phyloP scores from a whole-genome alignment of 2,797 vertebrate genomes.

The Ctenochaetus hawaiiensis region DNA sequence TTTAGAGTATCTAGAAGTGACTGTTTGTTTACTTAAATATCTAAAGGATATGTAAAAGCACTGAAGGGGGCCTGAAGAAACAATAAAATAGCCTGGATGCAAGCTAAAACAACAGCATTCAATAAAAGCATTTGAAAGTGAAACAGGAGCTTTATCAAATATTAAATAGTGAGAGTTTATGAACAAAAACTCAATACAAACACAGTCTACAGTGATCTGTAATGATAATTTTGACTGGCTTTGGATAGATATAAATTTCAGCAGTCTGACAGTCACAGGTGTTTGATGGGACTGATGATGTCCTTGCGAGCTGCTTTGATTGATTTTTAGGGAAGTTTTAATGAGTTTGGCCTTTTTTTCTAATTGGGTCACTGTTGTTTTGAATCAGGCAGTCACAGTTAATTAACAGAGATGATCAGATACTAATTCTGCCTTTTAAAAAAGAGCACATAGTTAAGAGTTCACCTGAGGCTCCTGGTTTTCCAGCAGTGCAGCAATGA shows the following conservation, averaged over 20 bases:
- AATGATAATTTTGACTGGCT: constrained; percentile 32
- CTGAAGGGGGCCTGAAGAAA: background rate
- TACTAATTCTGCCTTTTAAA: constrained; percentile 5
- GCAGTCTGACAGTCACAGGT: constrained; percentile 21
- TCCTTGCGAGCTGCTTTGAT: constrained; percentile 24
- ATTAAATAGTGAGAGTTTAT: constrained; percentile 4
- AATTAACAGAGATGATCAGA: constrained; percentile 20
- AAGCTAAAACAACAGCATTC: background rate
- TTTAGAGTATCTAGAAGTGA: too few relatives aligned
- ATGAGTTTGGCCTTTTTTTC: constrained; percentile 27
- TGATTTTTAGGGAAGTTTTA: constrained; percentile 27
- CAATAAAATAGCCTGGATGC: background rate
- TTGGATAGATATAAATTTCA: constrained; percentile 15
- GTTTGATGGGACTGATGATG: constrained; percentile 34
- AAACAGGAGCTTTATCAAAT: background rate
- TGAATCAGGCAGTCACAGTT: constrained; percentile 10
- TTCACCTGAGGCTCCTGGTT: background rate
- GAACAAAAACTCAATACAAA: constrained; percentile 30
- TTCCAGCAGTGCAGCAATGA: background rate
- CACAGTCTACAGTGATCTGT: constrained; percentile 16
- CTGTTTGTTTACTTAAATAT: background rate
- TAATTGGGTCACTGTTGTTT: constrained; percentile 30
- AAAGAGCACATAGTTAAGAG: constrained; percentile 2
- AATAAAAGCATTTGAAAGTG: constrained; percentile 8
- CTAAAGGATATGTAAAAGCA: background rate